These are phyloP conservation scores for Seira ritae DNA, from an alignment of 2,888 invertebrate genomes.

Conservation along the genomic window DNA sequence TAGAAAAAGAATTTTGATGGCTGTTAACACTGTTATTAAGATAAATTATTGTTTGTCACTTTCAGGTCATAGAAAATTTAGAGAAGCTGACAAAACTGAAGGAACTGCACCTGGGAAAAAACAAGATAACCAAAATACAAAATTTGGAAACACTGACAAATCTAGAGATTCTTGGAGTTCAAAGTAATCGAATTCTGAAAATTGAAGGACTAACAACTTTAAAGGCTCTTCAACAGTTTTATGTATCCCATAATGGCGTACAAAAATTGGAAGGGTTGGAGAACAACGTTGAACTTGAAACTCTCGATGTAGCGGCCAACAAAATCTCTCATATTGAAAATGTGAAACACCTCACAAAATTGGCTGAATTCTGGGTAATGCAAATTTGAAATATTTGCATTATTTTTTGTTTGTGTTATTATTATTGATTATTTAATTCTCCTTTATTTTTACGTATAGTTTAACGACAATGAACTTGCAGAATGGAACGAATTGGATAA, in stretches of 20 bases:
- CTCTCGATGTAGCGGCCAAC: conserved; percentile 94
- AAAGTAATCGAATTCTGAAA: conserved; percentile 91
- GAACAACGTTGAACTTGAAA: conserved; percentile 83
- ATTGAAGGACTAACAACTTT: conserved; percentile 90
- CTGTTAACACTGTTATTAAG: too few relatives aligned
- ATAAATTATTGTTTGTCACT: conserved; percentile 61
- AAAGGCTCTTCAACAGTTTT: conserved; percentile 88
- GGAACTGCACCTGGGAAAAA: conserved; percentile 93
- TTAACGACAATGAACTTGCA: conserved; percentile 92
- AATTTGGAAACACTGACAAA: conserved; percentile 85
- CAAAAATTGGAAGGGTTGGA: conserved; percentile 86
- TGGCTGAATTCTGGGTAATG: conserved; percentile 97
- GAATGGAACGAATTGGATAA: conserved; percentile 90
- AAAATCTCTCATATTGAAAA: conserved; percentile 88
- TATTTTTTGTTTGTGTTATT: conserved; percentile 15
- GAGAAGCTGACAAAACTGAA: conserved; percentile 85
- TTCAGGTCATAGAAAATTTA: conserved; percentile 90
- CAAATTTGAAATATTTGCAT: too few relatives aligned
- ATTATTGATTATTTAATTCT: not conserved
- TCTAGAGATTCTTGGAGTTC: conserved; percentile 89
- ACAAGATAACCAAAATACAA: conserved; percentile 92
- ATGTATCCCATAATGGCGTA: conserved; percentile 95
- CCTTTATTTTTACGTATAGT: conserved; percentile 77
- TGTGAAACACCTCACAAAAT: conserved; percentile 83
- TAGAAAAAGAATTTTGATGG: too few relatives aligned